These are phyloP conservation scores for Pipra filicauda DNA, from an alignment of 2,113 vertebrate genomes.

Conservation along the genomic window DNA sequence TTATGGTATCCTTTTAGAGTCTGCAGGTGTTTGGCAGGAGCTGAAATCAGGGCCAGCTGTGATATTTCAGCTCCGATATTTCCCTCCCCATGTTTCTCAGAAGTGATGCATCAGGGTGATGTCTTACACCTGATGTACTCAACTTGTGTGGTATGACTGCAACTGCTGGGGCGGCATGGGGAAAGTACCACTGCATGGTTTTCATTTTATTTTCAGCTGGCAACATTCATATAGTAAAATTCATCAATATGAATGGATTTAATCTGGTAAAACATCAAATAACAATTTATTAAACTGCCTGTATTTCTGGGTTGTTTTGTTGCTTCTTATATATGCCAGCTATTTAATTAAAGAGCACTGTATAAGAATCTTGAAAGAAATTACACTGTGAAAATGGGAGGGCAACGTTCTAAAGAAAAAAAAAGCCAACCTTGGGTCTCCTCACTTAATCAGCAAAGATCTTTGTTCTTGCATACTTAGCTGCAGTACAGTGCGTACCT, in stretches of 20 bases:
- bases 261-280: neutral
- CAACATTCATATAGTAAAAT: neutral
- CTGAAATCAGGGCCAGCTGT: slow-evolving; percentile 78
- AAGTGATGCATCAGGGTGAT: slow-evolving; percentile 76
- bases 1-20: slow-evolving; percentile 82
- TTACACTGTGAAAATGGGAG: neutral
- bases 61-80: slow-evolving; percentile 78
- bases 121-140: slow-evolving; percentile 80
- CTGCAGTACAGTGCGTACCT: slow-evolving; percentile 48
- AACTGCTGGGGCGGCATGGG: neutral
- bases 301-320: neutral
- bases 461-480: neutral
- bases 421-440: neutral
- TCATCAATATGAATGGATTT: neutral
- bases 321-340: neutral
- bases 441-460: slow-evolving; percentile 23
- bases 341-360: neutral
- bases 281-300: neutral
- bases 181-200: neutral
- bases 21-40: slow-evolving; percentile 85
- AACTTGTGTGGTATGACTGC: slow-evolving; percentile 78
- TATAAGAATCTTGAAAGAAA: neutral
- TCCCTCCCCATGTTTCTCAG: slow-evolving; percentile 80
- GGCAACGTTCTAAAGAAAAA: neutral
- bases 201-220: neutral